Evolutionary conservation across 2,113 vertebrate genomes (phyloP), one percentile per base, ranked within the genome.

Genomic region (Phrynosoma platyrhinos): DNA sequence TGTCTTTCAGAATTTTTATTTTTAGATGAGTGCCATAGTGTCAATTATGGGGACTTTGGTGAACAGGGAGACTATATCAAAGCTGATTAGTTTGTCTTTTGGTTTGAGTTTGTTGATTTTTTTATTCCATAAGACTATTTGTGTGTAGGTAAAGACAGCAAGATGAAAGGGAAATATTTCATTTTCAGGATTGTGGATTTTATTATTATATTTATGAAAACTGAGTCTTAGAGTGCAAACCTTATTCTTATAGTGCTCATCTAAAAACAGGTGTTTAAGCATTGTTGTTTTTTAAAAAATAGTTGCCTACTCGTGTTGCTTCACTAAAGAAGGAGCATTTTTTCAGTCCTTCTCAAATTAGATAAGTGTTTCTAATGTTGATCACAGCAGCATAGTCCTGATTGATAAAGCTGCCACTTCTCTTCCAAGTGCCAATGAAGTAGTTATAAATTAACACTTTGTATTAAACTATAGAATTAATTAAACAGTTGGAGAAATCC

Each of bases 81-180:
- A 47, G 47, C 47, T 47, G 7, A 47, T 47, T 47, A 47, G 47
- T 47, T 47, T 47, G 47, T 47, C 47, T 47, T 47, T 7, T 6
- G 47, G 47, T 47, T 47, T 47, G 47, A 47, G 47, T 47, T 47
- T 47, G 47, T 47, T 47, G 47, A 47, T 47, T 47, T 36, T 36
- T 47, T 47, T 85, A 79, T 1, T 76, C 85, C 81, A 82, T 23
- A 27, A 4, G 58, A 32, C 23, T 62, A 10, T 83, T 75, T 90
- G 55, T 6, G 89, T 76, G 40, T 52, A 85, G 74, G 66, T 75
- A 91, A 90, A 69, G n/a, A 86, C 76, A 80, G 9, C 13, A 78
- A n/a, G 10, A 79, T 83, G 71, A 21, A 89, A 89, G 88, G 9
- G 75, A 91, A 91, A 93, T 64, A 87, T 85, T 82, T 90, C 79